These are phyloP conservation scores for Strigops habroptila DNA, from an alignment of 2,113 vertebrate genomes.

Conservation along the genomic window DNA sequence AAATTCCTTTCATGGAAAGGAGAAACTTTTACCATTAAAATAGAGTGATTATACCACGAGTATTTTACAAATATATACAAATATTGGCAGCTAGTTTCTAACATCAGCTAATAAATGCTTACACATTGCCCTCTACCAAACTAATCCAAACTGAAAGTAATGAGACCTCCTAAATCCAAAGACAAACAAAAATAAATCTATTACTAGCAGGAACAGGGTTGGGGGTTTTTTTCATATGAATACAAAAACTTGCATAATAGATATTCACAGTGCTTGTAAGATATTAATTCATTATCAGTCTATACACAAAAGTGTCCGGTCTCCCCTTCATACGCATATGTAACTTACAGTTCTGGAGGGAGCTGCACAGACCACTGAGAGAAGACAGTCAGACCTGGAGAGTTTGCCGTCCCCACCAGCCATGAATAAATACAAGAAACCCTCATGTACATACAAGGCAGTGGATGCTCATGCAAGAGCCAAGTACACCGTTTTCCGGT, in stretches of 20 bases:
- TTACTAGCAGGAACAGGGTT: not conserved
- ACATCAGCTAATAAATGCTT: conserved; percentile 27
- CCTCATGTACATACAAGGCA: not conserved
- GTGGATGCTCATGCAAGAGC: not conserved
- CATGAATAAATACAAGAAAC: not conserved
- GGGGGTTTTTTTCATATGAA: not conserved
- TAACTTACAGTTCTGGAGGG: not conserved
- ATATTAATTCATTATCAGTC: not conserved
- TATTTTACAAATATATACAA: conserved; percentile 68
- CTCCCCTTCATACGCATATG: not conserved
- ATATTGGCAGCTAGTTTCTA: conserved; percentile 55
- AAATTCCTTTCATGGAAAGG: conserved; percentile 71
- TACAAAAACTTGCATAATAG: conserved; percentile 58
- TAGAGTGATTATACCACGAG: not conserved
- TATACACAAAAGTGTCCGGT: not conserved
- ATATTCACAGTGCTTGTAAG: conserved; percentile 54
- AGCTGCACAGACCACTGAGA: not conserved
- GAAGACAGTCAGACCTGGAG: not conserved
- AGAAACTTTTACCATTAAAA: conserved; percentile 55
- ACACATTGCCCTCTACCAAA: not conserved
- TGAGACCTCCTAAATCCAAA: not conserved
- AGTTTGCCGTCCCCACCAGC: not conserved
- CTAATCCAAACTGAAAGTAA: conserved; percentile 6
- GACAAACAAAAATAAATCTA: not conserved
- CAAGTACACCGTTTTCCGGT: not conserved